Evolutionary conservation across 2,797 vertebrate genomes (phyloP), one percentile per base, ranked within the genome.

Genomic region (Falco biarmicus): DNA sequence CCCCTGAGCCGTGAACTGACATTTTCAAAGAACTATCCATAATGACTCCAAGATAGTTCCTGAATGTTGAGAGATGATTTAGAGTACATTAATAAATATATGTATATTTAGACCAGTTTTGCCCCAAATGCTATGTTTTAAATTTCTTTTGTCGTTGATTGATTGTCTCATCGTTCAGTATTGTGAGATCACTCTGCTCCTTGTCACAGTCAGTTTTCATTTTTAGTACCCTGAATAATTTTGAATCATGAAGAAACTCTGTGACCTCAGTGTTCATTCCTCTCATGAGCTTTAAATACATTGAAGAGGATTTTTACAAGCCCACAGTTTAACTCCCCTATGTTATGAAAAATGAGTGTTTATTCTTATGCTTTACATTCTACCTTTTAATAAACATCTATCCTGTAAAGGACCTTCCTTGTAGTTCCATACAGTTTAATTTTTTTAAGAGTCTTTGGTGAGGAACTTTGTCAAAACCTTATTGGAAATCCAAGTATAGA

Each of bases 141-240:
- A 71, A 78, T 84, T 91, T 86, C 63, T n/a, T 50, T n/a, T 92
- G 88, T 73, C 63, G 48, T 69, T 78, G 69, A 92, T 86, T 70
- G 59, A 92, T 89, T 80, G 41, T 57, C 50, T 84, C 50, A 2
- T 96, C 70, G 50, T 50, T 87, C 77, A 63, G 54, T 73, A 71
- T 43, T 85, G 75, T 86, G 73, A 90, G 83, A 95, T 81, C 74
- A 73, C 73, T 90, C 77, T 84, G 26, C 47, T 71, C 22, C 65
- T 92, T 79, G 47, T 94, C 1, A 0, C 54, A 75, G 76, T 74
- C 41, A 75, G 70, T 83, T 91, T 91, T 88, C 61, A 75, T 76
- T 94, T 94, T 87, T 76, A 90, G 54, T 78, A 56, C 39, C 22
- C 47, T 51, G 65, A 93, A 76, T 71, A 86, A 65, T 76, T 93